Conservation (phyloP, 2,113 vertebrate species). For the Camelus dromedarius region DNA sequence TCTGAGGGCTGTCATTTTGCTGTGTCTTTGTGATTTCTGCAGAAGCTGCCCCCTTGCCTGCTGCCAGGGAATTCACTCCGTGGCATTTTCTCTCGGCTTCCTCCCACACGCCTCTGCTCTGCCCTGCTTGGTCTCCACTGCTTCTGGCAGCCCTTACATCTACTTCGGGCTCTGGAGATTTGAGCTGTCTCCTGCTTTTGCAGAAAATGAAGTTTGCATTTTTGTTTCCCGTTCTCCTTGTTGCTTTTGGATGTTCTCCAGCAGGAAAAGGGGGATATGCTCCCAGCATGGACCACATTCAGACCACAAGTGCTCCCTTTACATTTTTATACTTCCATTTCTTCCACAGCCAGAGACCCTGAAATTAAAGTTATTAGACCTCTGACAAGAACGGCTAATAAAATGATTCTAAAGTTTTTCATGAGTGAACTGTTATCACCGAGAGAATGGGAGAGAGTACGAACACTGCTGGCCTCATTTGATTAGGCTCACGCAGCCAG, state of each 20-base stretch:
- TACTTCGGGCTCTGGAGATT: constrained; percentile 68
- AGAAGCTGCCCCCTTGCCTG: background rate
- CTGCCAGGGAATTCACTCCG: background rate
- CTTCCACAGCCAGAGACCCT: constrained; percentile 57
- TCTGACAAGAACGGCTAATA: constrained; percentile 68
- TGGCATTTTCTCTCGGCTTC: constrained; percentile 30
- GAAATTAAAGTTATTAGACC: constrained; percentile 65
- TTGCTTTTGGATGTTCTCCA: constrained; percentile 77
- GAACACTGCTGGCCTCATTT: constrained; percentile 61
- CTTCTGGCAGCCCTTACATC: constrained; percentile 59
- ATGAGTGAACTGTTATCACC: constrained; percentile 70
- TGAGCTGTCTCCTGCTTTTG: constrained; percentile 69
- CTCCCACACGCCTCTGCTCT: constrained; percentile 27
- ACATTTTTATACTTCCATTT: constrained; percentile 61
- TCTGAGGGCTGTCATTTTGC: background rate
- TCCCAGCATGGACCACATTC: constrained; percentile 43
- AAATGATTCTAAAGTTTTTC: constrained; percentile 67
- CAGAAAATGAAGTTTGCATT: constrained; percentile 76
- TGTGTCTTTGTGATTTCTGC: background rate
- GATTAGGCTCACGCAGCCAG: constrained; percentile 58
- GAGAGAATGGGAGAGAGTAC: constrained; percentile 58
- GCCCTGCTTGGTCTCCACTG: background rate
- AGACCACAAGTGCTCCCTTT: constrained; percentile 68
- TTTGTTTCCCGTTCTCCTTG: constrained; percentile 72
- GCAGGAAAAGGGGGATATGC: constrained; percentile 37